phyloP scores from a whole-genome alignment of 1,140 invertebrate genomes.

The Atta cephalotes region DNA sequence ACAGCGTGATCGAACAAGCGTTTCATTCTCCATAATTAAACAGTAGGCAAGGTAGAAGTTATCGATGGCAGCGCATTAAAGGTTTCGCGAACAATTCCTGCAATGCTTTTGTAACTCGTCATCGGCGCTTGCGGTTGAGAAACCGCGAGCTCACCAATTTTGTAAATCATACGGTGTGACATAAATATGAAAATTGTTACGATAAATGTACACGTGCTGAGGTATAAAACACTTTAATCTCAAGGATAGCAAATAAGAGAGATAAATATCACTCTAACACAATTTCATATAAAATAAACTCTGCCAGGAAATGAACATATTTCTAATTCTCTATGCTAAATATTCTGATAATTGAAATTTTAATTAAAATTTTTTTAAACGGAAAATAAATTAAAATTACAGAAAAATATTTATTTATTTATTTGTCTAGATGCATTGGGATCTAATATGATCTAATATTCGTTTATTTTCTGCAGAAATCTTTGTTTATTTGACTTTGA shows the following conservation, averaged over 20 bases:
- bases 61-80: slow-evolving; percentile 57
- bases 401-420: not conserved
- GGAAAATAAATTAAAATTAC: not conserved
- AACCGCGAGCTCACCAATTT: slow-evolving; percentile 53
- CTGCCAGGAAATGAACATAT: not conserved
- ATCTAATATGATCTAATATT: not conserved
- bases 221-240: not conserved
- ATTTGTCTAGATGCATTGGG: not conserved
- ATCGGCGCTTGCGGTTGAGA: slow-evolving; percentile 40
- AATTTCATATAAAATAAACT: not conserved
- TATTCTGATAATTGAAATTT: not conserved
- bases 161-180: not conserved
- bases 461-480: not conserved
- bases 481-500: not conserved
- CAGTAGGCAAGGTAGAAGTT: slow-evolving; percentile 60
- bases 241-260: not conserved
- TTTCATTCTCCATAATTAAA: slow-evolving; percentile 63
- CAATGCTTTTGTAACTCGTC: slow-evolving; percentile 43
- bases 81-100: slow-evolving; percentile 56
- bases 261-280: not conserved
- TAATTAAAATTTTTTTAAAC: not conserved
- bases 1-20: slow-evolving; percentile 54
- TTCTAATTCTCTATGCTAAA: not conserved
- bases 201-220: not conserved
- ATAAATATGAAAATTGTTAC: slow-evolving; percentile 17